Evolutionary conservation across 2,888 invertebrate species (phyloP), one percentile per base, ranked within the genome.

Genomic region (Campoplex nolae): DNA sequence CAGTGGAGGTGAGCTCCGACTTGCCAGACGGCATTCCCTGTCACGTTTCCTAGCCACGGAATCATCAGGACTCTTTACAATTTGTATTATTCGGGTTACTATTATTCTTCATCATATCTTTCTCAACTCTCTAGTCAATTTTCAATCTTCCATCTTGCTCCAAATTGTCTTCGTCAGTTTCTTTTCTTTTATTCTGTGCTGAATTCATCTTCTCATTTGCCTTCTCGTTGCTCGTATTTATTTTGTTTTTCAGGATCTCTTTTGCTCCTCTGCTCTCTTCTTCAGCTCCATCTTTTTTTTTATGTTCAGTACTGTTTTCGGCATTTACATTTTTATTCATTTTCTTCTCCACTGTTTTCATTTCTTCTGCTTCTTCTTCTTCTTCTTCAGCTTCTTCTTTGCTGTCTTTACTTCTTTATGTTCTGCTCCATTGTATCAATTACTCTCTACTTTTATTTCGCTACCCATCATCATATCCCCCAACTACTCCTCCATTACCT

Each of bases 11-110:
- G 82, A 75, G 75, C 65, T 76, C 78, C 70, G 76, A 87, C 84
- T 84, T 77, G 84, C 79, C 71, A 75, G 83, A 83, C 84, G 79
- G 87, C 84, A 87, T 84, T 87, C 83, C 82, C 83, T 84, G 76
- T 83, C 79, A 70, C 84, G 82, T 83, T 84, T 76, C 79, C 78
- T 71, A 75, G 38, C 70, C 54, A 58, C 67, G 62, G n/a, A 78
- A 84, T 85, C 18, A 68, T 62, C 58, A 38, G 32, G 76, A 76
- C 38, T 76, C 58, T 48, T 67, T 54, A 77, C 16, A 68, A 67
- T 70, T 51, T 45, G 58, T 77, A 67, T 62, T 62, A 83, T 58
- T 76, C 70, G 62, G 70, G 28, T 71, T 83, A 56, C 32, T 76
- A 70, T 65, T 56, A 58, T 81, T 82, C 74, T 68, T 83, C 78